These are phyloP conservation scores for Poecilia latipinna DNA, from an alignment of 2,113 vertebrate genomes.

Conservation along the genomic window DNA sequence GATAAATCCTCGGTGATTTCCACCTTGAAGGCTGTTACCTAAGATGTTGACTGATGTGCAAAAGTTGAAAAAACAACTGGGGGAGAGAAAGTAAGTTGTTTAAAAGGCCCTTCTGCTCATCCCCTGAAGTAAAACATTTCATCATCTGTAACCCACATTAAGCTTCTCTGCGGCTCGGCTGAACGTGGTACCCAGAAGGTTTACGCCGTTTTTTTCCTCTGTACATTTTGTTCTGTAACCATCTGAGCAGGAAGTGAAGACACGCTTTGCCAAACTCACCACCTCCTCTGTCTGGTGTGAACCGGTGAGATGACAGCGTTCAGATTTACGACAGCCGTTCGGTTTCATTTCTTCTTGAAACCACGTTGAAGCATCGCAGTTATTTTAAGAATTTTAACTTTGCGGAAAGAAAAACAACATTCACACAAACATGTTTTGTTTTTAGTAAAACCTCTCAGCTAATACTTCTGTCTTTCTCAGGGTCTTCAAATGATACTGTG, in stretches of 20 bases:
- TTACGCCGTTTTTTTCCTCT: slow-evolving; percentile 18
- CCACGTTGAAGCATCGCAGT: background rate
- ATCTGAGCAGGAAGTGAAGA: slow-evolving; percentile 48
- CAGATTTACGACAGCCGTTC: background rate
- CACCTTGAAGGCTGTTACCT: slow-evolving; percentile 18
- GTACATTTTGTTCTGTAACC: slow-evolving; percentile 57
- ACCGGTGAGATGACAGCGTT: slow-evolving; percentile 8
- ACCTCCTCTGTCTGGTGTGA: slow-evolving; percentile 12
- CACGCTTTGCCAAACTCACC: background rate
- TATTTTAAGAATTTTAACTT: background rate
- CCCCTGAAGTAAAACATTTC: slow-evolving; percentile 30
- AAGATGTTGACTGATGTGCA: slow-evolving; percentile 31
- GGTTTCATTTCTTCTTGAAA: slow-evolving; percentile 13
- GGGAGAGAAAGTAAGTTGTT: slow-evolving; percentile 34
- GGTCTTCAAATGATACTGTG: no score
- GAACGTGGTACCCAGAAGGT: background rate
- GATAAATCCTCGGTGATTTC: slow-evolving; percentile 22
- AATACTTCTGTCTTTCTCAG: background rate
- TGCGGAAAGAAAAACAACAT: background rate
- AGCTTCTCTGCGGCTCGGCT: slow-evolving; percentile 14
- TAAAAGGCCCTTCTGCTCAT: slow-evolving; percentile 5
- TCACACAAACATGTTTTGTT: background rate
- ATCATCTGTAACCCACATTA: slow-evolving; percentile 9
- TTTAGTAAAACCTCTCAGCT: background rate
- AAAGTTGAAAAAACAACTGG: slow-evolving; percentile 38